These are phyloP conservation scores for Drosophila grimshawi DNA, from an alignment of 1,140 invertebrate species.

Conservation along the genomic window DNA sequence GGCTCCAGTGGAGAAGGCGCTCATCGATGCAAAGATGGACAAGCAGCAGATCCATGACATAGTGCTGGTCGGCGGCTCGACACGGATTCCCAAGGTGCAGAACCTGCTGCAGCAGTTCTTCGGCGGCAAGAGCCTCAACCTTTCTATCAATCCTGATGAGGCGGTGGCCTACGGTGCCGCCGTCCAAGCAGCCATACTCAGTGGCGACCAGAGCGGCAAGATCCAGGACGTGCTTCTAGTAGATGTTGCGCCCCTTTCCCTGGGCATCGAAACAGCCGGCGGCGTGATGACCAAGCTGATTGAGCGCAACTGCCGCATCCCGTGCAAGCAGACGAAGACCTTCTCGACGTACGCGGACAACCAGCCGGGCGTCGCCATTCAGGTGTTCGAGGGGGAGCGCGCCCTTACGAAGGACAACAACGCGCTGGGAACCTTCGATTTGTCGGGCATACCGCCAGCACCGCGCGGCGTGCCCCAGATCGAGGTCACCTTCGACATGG, in stretches of 20 bases:
- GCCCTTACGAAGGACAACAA: slow-evolving; percentile 91
- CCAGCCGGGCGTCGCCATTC: slow-evolving; percentile 89
- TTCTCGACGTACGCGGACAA: slow-evolving; percentile 90
- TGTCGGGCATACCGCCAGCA: slow-evolving; percentile 92
- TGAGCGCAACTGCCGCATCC: slow-evolving; percentile 87
- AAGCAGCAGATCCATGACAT: slow-evolving; percentile 88
- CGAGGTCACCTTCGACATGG: slow-evolving; percentile 87
- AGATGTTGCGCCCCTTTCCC: slow-evolving; percentile 86
- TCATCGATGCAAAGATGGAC: slow-evolving; percentile 91
- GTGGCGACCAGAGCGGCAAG: slow-evolving; percentile 89
- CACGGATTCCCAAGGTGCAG: slow-evolving; percentile 88
- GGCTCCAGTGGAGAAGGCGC: slow-evolving; percentile 89
- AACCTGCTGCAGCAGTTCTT: slow-evolving; percentile 88
- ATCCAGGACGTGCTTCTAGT: slow-evolving; percentile 88
- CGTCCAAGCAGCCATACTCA: slow-evolving; percentile 91
- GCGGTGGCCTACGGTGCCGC: slow-evolving; percentile 90
- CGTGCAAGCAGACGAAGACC: slow-evolving; percentile 88
- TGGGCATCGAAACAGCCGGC: slow-evolving; percentile 87
- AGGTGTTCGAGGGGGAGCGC: slow-evolving; percentile 89
- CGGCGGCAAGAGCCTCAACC: slow-evolving; percentile 88
- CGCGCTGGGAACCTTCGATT: slow-evolving; percentile 90
- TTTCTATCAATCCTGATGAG: slow-evolving; percentile 93
- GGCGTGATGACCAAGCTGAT: slow-evolving; percentile 88
- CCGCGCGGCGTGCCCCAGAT: slow-evolving; percentile 93
- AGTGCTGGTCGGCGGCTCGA: slow-evolving; percentile 88